Base-by-base conservation (phyloP, 2,888 invertebrate species). In the Tortricodes alternella region DNA sequence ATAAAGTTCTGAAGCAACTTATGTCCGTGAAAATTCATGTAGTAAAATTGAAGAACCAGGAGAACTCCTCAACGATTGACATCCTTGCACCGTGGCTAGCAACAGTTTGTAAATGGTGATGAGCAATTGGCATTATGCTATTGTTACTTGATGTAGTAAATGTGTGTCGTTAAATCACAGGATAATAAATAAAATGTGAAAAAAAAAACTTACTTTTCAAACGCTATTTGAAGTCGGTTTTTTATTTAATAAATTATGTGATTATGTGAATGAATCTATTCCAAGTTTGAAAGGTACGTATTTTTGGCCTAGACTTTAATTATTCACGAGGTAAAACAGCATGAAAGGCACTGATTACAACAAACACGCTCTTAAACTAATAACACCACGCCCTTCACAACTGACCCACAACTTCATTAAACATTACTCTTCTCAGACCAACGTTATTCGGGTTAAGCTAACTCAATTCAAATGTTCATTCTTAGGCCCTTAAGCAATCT, bases 341-440 rank as follows among this genome's bases (percentile, higher is more conserved):
- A 49, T 56, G 56, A 44, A 56, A 56, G 56, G 56, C 56, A 56
- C 56, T 56, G 43, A 15, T 44, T 37, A 50, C 44, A 37, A 50
- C 29, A 49, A 56, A 44, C 56, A 56, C 44, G 32, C 56, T 37
- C 27, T 23, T 23, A 48, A 24, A 34, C 6, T 2, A 18, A 35
- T 24, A 13, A 44, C 34, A 16, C 39, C 32, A 16, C n/a, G 21
- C 19, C 35, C 19, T 15, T 41, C 23, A 11, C 21, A 4, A 23
- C n/a, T 21, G 11, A 16, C 11, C 6, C n/a, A 13, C 39, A 29
- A 39, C 34, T 24, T 24, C 24, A 38, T 24, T 11, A 46, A 27
- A n/a, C 24, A 32, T 15, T 5, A 9, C 15, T 23, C 15, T 11
- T 13, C 23, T 18, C 5, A 24, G 11, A 24, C 11, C 24, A 16